Percentiles rank a stretch among this genome's conserved stretches.
These are phyloP conservation scores for Tiliacea aurago DNA, from an alignment of 2,888 invertebrate genomes.

Conservation along the genomic window DNA sequence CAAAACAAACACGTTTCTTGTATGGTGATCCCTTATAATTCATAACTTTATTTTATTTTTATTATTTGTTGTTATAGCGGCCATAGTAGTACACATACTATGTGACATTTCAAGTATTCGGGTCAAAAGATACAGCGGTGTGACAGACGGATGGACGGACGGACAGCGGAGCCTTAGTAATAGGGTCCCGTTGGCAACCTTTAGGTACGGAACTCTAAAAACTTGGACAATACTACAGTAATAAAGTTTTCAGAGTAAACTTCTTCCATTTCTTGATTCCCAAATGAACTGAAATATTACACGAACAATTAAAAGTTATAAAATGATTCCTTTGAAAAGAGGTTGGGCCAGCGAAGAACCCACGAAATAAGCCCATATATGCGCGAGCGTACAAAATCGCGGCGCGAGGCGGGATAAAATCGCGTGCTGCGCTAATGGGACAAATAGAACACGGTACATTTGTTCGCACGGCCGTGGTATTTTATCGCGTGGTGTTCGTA, in stretches of 20 bases:
- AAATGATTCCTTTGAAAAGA: slow-evolving; percentile 10
- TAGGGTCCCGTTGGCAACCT: not conserved
- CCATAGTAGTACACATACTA: not conserved
- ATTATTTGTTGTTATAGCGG: not conserved
- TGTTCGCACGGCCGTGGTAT: too few species aligned
- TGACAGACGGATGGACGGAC: not conserved
- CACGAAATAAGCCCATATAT: not conserved
- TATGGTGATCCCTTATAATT: not conserved
- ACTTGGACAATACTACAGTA: not conserved
- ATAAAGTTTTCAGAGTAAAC: too few species aligned
- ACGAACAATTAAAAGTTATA: not conserved
- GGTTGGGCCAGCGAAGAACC: not conserved
- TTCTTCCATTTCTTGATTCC: not conserved
- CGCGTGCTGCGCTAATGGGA: too few species aligned
- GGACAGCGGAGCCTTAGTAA: too few species aligned
- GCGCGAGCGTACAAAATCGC: too few species aligned
- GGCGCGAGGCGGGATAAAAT: too few species aligned
- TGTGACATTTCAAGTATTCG: not conserved
- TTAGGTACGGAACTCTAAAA: not conserved
- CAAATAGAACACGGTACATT: too few species aligned
- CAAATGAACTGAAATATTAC: not conserved
- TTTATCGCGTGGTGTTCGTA: too few species aligned
- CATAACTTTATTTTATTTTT: not conserved
- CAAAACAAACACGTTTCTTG: not conserved
- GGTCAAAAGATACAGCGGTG: not conserved